Percentiles rank a stretch among this genome's conserved stretches.
phyloP scores from a whole-genome alignment of 2,113 vertebrate species.

The Sinocyclocheilus grahami region DNA sequence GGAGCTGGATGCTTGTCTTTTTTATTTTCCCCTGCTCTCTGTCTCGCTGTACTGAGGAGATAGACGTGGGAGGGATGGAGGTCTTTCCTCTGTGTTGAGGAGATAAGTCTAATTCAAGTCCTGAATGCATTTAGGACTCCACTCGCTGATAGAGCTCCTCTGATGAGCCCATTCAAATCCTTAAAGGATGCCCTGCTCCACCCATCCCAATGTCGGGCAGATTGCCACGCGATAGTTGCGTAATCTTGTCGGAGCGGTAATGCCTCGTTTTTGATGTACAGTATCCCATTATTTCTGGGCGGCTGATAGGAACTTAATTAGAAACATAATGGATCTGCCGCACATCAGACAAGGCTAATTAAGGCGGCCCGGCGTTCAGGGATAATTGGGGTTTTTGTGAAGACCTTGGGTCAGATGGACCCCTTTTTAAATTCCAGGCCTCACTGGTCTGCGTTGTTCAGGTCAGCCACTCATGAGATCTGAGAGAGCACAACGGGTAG shows the following conservation, averaged over 20 bases:
- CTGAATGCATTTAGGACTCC: constrained; percentile 33
- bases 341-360: constrained; percentile 80
- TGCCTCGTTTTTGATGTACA: constrained; percentile 67
- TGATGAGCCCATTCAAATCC: constrained; percentile 52
- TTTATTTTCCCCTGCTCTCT: neutral
- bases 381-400: constrained; percentile 74
- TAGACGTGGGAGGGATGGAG: constrained; percentile 46
- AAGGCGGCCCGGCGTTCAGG: constrained; percentile 67
- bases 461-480: constrained; percentile 25
- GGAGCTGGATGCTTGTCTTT: constrained; percentile 25
- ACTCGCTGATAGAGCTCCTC: constrained; percentile 44
- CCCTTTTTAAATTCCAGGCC: neutral
- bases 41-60: constrained; percentile 46
- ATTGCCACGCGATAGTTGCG: constrained; percentile 64
- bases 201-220: constrained; percentile 62
- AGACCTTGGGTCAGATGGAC: constrained; percentile 49
- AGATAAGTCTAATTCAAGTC: constrained; percentile 53
- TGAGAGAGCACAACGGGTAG: neutral
- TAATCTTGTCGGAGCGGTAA: constrained; percentile 63
- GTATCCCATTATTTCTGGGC: constrained; percentile 72
- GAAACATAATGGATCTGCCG: constrained; percentile 76
- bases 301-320: constrained; percentile 78
- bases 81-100: constrained; percentile 48
- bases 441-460: neutral
- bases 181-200: constrained; percentile 57